A percentile compares a stretch with the other conserved stretches of the same genome.
Evolutionary conservation across 92 coral and sea anemone species (phyloP).

Genomic region (Palythoa grandiflora): DNA sequence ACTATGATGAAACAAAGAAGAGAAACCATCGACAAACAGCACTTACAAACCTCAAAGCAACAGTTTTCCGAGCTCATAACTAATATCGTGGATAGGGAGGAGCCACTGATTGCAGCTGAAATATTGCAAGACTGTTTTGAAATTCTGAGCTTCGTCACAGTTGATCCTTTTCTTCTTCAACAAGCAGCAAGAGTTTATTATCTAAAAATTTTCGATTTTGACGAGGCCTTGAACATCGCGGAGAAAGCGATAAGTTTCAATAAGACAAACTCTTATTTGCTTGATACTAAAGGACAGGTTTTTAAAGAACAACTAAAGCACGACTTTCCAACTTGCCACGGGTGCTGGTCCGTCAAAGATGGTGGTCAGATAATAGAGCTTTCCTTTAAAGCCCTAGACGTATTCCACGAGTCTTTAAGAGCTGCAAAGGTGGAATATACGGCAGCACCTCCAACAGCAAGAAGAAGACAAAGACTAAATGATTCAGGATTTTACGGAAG

Average conservation of each 20-base stretch:
- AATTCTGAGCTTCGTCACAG: neutral
- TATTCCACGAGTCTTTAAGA: slow-evolving; percentile 25
- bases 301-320: slow-evolving; percentile 34
- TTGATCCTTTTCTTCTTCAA: slow-evolving; percentile 44
- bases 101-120: slow-evolving; percentile 28
- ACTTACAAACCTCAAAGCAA: slow-evolving; percentile 25
- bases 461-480: slow-evolving; percentile 26
- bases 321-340: slow-evolving; percentile 10
- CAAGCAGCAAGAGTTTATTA: slow-evolving; percentile 56
- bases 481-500: slow-evolving; percentile 39
- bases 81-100: slow-evolving; percentile 26
- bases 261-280: slow-evolving; percentile 34
- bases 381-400: slow-evolving; percentile 38
- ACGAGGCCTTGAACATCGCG: slow-evolving; percentile 38
- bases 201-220: slow-evolving; percentile 29
- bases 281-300: slow-evolving; percentile 53
- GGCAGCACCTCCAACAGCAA: neutral
- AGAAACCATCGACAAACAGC: slow-evolving; percentile 25
- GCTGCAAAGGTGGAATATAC: slow-evolving; percentile 35
- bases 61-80: slow-evolving; percentile 41
- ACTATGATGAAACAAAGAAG: slow-evolving; percentile 49
- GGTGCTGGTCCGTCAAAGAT: slow-evolving; percentile 14
- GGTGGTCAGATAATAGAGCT: slow-evolving; percentile 43
- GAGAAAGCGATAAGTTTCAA: slow-evolving; percentile 32
- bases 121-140: slow-evolving; percentile 48